Conservation (phyloP, 2,113 vertebrate species). For the Mionectes macconnelli region DNA sequence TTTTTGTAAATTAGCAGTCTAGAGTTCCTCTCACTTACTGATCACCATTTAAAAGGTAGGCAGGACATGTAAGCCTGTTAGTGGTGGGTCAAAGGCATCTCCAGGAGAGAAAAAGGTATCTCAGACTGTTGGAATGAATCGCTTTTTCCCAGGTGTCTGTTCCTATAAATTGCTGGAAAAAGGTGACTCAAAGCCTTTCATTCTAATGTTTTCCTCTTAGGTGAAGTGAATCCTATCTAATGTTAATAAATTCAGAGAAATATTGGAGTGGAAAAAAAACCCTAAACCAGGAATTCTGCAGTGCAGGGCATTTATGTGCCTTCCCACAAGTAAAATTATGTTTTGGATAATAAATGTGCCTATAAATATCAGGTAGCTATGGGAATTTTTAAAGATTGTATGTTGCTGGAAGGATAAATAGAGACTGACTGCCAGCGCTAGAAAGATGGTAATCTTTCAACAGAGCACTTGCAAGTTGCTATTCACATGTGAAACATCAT, state of each 20-base stretch:
- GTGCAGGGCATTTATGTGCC: not conserved
- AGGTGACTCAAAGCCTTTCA: not conserved
- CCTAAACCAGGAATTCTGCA: not conserved
- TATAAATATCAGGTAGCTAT: slow-evolving; percentile 28
- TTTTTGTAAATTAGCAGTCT: not conserved
- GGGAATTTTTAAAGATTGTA: slow-evolving; percentile 9
- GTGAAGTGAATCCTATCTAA: not conserved
- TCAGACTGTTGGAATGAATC: not conserved
- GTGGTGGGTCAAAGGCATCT: not conserved
- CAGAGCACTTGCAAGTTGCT: not conserved
- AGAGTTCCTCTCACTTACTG: not conserved
- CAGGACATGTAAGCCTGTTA: not conserved
- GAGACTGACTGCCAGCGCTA: not conserved
- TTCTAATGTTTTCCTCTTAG: not conserved
- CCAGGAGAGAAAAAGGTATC: not conserved
- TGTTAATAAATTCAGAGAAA: not conserved
- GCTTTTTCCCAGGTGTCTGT: not conserved
- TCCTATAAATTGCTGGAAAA: not conserved
- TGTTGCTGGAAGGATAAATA: not conserved
- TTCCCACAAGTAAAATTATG: not conserved
- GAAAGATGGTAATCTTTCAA: not conserved
- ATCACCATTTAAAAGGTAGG: not conserved
- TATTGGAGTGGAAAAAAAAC: not conserved
- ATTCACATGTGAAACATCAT: not conserved
- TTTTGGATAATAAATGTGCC: not conserved